These are phyloP conservation scores for Ctenicera cuprea DNA, from an alignment of 2,888 invertebrate species.

Conservation along the genomic window DNA sequence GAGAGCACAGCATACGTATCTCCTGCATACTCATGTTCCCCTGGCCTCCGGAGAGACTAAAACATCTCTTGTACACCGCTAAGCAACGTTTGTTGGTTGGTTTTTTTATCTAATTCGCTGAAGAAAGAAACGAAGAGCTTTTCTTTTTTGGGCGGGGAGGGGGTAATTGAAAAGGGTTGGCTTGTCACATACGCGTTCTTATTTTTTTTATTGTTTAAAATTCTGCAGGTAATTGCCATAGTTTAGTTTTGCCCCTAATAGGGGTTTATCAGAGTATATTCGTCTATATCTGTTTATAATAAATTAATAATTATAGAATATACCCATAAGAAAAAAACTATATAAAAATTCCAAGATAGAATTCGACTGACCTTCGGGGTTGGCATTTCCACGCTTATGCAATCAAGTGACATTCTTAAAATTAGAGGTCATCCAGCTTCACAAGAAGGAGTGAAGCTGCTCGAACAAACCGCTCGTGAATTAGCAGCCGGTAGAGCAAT, in stretches of 20 bases:
- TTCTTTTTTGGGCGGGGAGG: too few species aligned
- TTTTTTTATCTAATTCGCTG: background rate
- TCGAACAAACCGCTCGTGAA: conserved; percentile 42
- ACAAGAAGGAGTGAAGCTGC: conserved; percentile 32
- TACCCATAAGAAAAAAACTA: too few species aligned
- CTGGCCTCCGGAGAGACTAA: conserved; percentile 64
- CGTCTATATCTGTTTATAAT: too few species aligned
- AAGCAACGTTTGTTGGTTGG: background rate
- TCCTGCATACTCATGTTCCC: conserved; percentile 59
- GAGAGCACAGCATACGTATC: conserved; percentile 11
- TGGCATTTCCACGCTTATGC: conserved; percentile 63
- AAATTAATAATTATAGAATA: too few species aligned
- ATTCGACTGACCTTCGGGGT: conserved; percentile 63
- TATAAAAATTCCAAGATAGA: too few species aligned
- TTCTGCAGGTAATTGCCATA: too few species aligned
- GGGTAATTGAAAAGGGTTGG: too few species aligned
- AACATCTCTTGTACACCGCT: conserved; percentile 58
- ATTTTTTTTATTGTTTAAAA: too few species aligned
- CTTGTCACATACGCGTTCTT: too few species aligned
- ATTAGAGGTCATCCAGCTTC: conserved; percentile 63
- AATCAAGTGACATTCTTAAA: conserved; percentile 66
- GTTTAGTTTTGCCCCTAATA: too few species aligned
- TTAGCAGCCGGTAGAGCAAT: conserved; percentile 21
- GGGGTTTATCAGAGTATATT: too few species aligned
- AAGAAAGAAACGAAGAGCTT: too few species aligned